Evolutionary conservation across 2,888 invertebrate species (phyloP).

Genomic region (Elegia similella): DNA sequence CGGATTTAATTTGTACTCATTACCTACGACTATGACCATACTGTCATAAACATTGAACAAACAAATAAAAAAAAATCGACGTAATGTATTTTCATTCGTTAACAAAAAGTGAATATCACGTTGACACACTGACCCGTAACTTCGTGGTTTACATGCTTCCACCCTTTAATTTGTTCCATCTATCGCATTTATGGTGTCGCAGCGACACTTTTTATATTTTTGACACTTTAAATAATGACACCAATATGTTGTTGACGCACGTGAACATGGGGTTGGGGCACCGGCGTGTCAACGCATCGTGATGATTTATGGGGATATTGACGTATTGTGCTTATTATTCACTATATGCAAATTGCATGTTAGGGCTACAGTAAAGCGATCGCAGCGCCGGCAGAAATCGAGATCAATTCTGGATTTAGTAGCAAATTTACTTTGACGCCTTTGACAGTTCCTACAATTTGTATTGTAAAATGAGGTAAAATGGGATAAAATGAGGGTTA

Average conservation of each 20-base stretch:
- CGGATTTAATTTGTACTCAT: too few relatives aligned
- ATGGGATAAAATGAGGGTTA: too few relatives aligned
- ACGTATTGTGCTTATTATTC: conserved; percentile 56
- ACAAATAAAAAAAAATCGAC: too few relatives aligned
- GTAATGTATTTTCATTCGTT: not conserved
- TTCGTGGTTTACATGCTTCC: conserved; percentile 3
- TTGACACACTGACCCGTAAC: conserved; percentile 1
- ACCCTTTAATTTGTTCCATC: conserved; percentile 5
- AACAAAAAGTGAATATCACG: conserved; percentile 24
- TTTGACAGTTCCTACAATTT: too few relatives aligned
- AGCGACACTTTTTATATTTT: not conserved
- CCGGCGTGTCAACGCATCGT: conserved; percentile 32
- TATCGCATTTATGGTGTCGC: not conserved
- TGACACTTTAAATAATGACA: conserved; percentile 53
- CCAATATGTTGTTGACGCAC: conserved; percentile 64
- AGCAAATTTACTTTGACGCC: too few relatives aligned
- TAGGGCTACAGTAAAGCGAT: too few relatives aligned
- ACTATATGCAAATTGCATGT: too few relatives aligned
- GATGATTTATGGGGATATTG: conserved; percentile 70
- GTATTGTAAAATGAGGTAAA: too few relatives aligned
- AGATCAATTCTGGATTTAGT: too few relatives aligned
- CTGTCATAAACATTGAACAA: too few relatives aligned
- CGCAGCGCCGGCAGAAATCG: too few relatives aligned
- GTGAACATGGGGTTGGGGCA: conserved; percentile 33
- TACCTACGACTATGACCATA: too few relatives aligned